Percentiles rank a stretch among this genome's conserved stretches.
Conservation (phyloP, 2,888 invertebrate genomes). For the Synanthedon tipuliformis region DNA sequence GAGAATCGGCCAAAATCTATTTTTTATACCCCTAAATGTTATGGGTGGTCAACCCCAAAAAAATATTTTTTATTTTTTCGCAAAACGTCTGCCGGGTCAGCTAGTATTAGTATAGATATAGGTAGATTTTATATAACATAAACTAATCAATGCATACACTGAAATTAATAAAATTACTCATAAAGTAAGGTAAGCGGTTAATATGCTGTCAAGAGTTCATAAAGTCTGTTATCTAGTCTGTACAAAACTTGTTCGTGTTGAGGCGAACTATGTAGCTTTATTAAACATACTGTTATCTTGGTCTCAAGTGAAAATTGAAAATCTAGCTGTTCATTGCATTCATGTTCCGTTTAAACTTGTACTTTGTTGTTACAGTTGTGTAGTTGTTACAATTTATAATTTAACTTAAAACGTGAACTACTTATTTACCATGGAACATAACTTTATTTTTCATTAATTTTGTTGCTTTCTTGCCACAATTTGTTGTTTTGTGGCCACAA, state of each 20-base stretch:
- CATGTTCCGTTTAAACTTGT: background rate
- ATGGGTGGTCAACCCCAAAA: too few relatives aligned
- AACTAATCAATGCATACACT: background rate
- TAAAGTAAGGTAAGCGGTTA: conserved; percentile 13
- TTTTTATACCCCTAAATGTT: too few relatives aligned
- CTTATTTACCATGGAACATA: too few relatives aligned
- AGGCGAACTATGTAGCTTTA: conserved; percentile 23
- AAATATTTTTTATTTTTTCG: too few relatives aligned
- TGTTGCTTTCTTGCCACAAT: too few relatives aligned
- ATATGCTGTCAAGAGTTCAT: conserved; percentile 19
- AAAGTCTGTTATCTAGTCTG: conserved; percentile 26
- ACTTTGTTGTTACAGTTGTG: background rate
- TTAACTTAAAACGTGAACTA: background rate
- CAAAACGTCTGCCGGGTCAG: too few relatives aligned
- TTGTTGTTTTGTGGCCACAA: background rate
- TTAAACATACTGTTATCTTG: conserved; percentile 23
- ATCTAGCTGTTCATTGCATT: conserved; percentile 2
- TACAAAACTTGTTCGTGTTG: conserved; percentile 29
- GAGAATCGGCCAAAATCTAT: too few relatives aligned
- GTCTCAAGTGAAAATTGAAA: conserved; percentile 20
- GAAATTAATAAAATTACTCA: background rate
- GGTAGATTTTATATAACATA: too few relatives aligned
- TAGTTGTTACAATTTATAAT: background rate
- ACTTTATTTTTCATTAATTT: too few relatives aligned
- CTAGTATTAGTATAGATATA: too few relatives aligned